Base-by-base conservation (phyloP, 2,888 invertebrate genomes). In the Salticus scenicus region DNA sequence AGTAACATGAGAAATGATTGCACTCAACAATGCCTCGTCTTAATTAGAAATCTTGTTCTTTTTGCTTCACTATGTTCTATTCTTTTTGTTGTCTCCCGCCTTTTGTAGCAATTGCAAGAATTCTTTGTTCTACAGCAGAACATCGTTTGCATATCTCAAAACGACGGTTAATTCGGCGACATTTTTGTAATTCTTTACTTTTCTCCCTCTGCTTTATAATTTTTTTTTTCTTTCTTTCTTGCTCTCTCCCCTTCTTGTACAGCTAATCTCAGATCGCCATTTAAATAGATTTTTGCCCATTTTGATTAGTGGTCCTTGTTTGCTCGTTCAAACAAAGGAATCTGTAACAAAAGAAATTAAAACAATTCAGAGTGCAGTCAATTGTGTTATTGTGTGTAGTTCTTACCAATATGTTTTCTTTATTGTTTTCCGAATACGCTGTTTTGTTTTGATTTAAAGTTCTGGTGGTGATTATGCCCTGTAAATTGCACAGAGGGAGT, bases 111-210 rank as follows among this genome's bases (percentile, higher is more conserved):
- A 83, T 77, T 76, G 81, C 47, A 42, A 37, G 28, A 51, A 41
- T 31, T 42, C 51, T 83, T 83, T 83, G 83, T 83, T 77, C 83
- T 77, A 67, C 33, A 20, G 17, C 37, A 33, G 80, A 51, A 77
- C 83, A 83, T 83, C 83, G 77, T 83, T 83, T 83, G 77, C 83
- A 83, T 83, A 83, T 83, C 81, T 73, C 47, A 67, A n/a, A 47
- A 72, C 66, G 79, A 79, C 74, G 70, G 83, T 31, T 83, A 77
- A 83, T 83, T 83, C 83, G 77, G 77, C 31, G 75, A 76, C 76
- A 63, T 75, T 82, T 74, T 83, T 82, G 76, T 70, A 41, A 63
- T 74, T 37, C 30, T 64, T 67, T 33, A 17, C 24, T 57, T 57
- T 57, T 17, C 17, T 1, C 17, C 20, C 4, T 57, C 17, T 47